Evolutionary conservation across 2,113 vertebrate genomes (phyloP).

Genomic region (Peucedramus taeniatus): DNA sequence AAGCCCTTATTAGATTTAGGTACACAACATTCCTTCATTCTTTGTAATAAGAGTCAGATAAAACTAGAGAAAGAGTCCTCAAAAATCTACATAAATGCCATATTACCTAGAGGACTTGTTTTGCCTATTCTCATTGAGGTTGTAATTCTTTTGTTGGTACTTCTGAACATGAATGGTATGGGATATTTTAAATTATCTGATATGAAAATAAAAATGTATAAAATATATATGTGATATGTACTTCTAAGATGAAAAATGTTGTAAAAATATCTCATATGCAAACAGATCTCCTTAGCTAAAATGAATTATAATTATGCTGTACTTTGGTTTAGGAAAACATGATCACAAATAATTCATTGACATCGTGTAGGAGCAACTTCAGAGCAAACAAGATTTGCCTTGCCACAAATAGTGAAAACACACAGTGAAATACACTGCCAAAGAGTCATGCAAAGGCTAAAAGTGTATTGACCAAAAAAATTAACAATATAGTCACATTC

Average conservation of each 20-base stretch:
- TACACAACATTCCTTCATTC: neutral
- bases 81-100: neutral
- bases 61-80: neutral
- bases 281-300: neutral
- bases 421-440: neutral
- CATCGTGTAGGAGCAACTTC: neutral
- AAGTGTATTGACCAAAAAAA: neutral
- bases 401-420: neutral
- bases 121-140: neutral
- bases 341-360: neutral
- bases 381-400: neutral
- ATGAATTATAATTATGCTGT: neutral
- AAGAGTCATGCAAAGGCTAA: neutral
- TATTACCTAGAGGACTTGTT: neutral
- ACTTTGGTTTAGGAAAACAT: neutral
- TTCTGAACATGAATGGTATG: neutral
- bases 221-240: neutral
- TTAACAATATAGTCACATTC: neutral
- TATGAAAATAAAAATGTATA: neutral
- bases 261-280: neutral
- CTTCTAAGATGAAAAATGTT: neutral
- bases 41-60: neutral
- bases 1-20: neutral
- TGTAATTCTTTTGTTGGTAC: neutral
- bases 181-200: neutral